These are phyloP conservation scores for Artemia franciscana DNA, from an alignment of 1,140 invertebrate genomes.

Conservation along the genomic window DNA sequence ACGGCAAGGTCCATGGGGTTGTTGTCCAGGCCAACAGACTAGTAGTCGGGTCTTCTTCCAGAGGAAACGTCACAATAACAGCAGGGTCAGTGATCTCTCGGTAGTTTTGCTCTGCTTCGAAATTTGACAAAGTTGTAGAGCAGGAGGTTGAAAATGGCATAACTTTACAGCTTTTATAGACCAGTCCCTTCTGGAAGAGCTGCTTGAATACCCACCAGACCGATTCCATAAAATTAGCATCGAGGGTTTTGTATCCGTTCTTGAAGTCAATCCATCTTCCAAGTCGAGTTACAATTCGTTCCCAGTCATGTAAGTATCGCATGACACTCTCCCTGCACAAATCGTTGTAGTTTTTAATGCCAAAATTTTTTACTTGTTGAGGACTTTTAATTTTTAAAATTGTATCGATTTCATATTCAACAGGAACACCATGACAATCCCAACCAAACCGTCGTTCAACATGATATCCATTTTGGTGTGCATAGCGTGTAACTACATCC, in stretches of 20 bases:
- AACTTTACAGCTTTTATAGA: slow-evolving; percentile 90
- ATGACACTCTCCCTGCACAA: slow-evolving; percentile 94
- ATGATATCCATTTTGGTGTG: too few species aligned
- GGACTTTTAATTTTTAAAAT: slow-evolving; percentile 75
- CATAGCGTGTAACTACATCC: too few species aligned
- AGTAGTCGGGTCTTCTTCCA: slow-evolving; percentile 40
- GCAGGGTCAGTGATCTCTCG: slow-evolving; percentile 93
- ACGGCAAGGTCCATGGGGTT: too few species aligned
- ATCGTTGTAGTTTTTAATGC: slow-evolving; percentile 80
- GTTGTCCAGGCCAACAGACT: slow-evolving; percentile 90
- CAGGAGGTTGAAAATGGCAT: too few species aligned
- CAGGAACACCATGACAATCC: too few species aligned
- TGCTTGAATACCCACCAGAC: slow-evolving; percentile 99
- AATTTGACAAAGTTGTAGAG: slow-evolving; percentile 90
- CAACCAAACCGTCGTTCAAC: too few species aligned
- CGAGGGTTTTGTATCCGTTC: slow-evolving; percentile 97
- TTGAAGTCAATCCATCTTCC: slow-evolving; percentile 98
- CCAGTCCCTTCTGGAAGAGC: slow-evolving; percentile 76
- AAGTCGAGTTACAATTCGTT: slow-evolving; percentile 56
- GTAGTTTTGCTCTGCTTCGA: slow-evolving; percentile 96
- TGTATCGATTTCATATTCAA: slow-evolving; percentile 79
- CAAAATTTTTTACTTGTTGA: slow-evolving; percentile 88
- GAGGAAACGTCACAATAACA: slow-evolving; percentile 61
- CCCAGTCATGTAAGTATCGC: slow-evolving; percentile 85
- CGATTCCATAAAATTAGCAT: slow-evolving; percentile 96